Evolutionary conservation across 2,888 invertebrate species (phyloP), one percentile per base, ranked within the genome.

Genomic region (Drosophila acutilabella): DNA sequence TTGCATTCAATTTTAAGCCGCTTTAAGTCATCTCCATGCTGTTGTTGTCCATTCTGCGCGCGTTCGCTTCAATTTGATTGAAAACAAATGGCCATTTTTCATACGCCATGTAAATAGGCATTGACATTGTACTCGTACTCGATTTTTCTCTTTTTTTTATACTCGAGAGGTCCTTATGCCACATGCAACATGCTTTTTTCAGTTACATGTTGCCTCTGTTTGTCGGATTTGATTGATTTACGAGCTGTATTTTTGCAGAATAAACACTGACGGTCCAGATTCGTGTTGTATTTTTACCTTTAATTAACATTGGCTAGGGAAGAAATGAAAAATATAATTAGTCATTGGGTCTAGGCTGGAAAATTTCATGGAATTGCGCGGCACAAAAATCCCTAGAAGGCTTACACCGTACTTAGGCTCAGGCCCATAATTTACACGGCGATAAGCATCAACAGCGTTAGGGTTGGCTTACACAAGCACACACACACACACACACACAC

Each of bases 21-120:
- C 60, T 80, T 88, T 88, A 85, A 74, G 85, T 82, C 83, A 68
- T 72, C 71, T 65, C 64, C 64, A 71, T 71, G 61, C 8, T 54
- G 36, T 7, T 71, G 59, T 6, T 64, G 65, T 67, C 65, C 65
- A 67, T 80, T 64, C 48, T 69, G 45, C 52, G 30, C 33, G 52
- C 64, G 44, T 40, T 53, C 68, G 58, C 51, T 79, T 85, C 72
- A 74, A 54, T 71, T 69, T 76, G 71, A 71, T 78, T 78, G 62
- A 59, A 77, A 50, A 74, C 60, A 74, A 78, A 78, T 68, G 74
- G 71, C 82, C 82, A 85, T 84, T 88, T 88, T 78, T 80, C 85
- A 78, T 68, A 51, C 56, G 70, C 84, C 84, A 70, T 84, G 88
- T 85, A 88, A 84, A 84, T 81, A 78, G 67, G 65, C 87, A 78